Evolutionary conservation across 2,888 invertebrate species (phyloP).

Genomic region (Autographa pulchrina): DNA sequence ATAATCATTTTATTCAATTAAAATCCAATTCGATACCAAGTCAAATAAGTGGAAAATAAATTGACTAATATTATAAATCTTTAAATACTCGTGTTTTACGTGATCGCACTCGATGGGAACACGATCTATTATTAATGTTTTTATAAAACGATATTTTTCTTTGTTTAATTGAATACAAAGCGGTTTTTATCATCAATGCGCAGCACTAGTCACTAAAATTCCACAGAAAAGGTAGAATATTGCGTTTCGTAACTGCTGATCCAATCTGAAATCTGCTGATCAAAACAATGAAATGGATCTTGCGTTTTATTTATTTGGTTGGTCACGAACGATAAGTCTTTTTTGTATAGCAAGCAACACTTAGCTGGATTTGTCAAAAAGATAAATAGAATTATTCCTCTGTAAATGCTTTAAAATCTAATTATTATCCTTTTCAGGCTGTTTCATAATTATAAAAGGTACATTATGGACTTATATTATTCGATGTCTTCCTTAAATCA

Average conservation of each 20-base stretch:
- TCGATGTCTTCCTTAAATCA: neutral
- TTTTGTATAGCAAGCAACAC: constrained; percentile 36
- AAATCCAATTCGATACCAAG: neutral
- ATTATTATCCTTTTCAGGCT: constrained; percentile 43
- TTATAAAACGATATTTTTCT: too few relatives aligned
- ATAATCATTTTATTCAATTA: constrained; percentile 1
- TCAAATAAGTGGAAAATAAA: neutral
- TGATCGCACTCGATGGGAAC: too few relatives aligned
- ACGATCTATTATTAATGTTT: too few relatives aligned
- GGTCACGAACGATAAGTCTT: neutral
- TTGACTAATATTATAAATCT: too few relatives aligned
- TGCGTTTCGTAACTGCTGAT: constrained; percentile 32
- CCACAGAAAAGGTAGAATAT: constrained; percentile 4
- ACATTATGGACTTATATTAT: constrained; percentile 21
- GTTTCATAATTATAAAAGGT: constrained; percentile 51
- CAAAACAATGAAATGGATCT: neutral
- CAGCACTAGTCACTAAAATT: constrained; percentile 26
- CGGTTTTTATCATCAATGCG: neutral
- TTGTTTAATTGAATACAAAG: neutral
- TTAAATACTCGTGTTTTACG: too few relatives aligned
- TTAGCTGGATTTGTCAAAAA: constrained; percentile 58
- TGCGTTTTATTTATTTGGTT: neutral
- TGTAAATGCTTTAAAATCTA: constrained; percentile 69
- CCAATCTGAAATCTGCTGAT: neutral
- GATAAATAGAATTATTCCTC: constrained; percentile 67